Base-by-base conservation (phyloP, 2,888 invertebrate species). In the Bunonema sp. region DNA sequence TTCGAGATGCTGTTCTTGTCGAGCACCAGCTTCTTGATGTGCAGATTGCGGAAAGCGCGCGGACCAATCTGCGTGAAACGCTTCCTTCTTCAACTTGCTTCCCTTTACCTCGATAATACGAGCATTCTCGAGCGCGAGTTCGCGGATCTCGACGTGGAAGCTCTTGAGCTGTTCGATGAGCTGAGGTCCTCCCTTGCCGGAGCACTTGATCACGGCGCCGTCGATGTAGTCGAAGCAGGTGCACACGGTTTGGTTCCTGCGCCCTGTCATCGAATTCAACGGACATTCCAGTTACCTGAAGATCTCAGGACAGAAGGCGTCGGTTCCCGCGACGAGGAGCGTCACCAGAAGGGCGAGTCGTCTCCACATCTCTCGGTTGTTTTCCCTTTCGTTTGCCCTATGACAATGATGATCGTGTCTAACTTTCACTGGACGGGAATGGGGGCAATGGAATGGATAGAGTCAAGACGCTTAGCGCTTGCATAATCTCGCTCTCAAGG, bases 11-110 rank as follows among this genome's bases (percentile, higher is more conserved):
- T 47, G 34, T 70, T 69, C 41, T 68, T 59, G 42, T 69, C 61
- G 22, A 71, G 42, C 33, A 63, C 63, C 4, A 70, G 54, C 39
- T 63, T 68, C 43, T 68, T 60, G 41, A 71, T 62, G 24, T 67
- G 49, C 35, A 69, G 50, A 31, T 61, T 62, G 57, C 77, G 77
- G 63, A 88, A 86, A 0, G 85, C 81, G 15, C 79, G 45, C n/a
- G 62, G 52, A 15, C 66, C 67, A 43, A 68, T 64, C 66, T 67
- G 37, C 37, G n/a, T 12, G n/a, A 15, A 10, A n/a, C 22, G 4
- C n/a, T 20, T 15, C n/a, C 24, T 30, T 44, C 12, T 22, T 22
- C 12, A 36, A 18, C 37, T 16, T n/a, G 5, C 8, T n/a, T 12
- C 8, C 18, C 20, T 40, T 20, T 35, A 67, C 65, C 49, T 67